These are phyloP conservation scores for Potorous gilbertii DNA, from an alignment of 2,797 vertebrate species.

Conservation along the genomic window DNA sequence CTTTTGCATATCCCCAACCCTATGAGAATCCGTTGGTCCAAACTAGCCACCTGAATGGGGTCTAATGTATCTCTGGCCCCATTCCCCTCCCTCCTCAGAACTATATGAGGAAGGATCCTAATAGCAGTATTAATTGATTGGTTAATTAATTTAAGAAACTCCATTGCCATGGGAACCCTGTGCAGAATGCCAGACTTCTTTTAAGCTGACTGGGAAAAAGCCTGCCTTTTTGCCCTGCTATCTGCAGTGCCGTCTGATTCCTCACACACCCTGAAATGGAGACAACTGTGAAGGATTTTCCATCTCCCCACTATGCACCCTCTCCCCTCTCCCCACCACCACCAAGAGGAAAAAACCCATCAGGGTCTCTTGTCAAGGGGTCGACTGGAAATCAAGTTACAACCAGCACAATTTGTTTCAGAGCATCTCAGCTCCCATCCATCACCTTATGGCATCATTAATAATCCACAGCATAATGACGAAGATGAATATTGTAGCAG, in stretches of 20 bases:
- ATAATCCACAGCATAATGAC: constrained; percentile 71
- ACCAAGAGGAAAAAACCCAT: not conserved
- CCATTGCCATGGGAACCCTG: constrained; percentile 34
- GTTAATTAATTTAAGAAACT: constrained; percentile 52
- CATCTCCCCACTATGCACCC: not conserved
- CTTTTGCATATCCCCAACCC: not conserved
- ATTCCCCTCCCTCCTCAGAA: not conserved
- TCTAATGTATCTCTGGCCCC: not conserved
- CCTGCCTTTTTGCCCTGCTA: not conserved
- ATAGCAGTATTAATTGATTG: constrained; percentile 57
- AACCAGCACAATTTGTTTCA: constrained; percentile 58
- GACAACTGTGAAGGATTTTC: constrained; percentile 20
- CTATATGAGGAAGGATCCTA: constrained; percentile 40
- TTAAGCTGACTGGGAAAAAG: constrained; percentile 30
- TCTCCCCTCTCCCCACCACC: not conserved
- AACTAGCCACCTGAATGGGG: not conserved
- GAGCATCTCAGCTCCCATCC: constrained; percentile 57
- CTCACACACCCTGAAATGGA: constrained; percentile 14
- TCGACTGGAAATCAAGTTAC: constrained; percentile 76
- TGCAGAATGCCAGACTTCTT: not conserved
- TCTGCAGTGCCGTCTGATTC: constrained; percentile 22
- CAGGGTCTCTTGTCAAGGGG: constrained; percentile 54
- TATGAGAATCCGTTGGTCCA: not conserved
- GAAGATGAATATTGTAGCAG: constrained; percentile 69
- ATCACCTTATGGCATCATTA: constrained; percentile 48